Conservation (phyloP, 2,888 invertebrate species). For the Myopa testacea region DNA sequence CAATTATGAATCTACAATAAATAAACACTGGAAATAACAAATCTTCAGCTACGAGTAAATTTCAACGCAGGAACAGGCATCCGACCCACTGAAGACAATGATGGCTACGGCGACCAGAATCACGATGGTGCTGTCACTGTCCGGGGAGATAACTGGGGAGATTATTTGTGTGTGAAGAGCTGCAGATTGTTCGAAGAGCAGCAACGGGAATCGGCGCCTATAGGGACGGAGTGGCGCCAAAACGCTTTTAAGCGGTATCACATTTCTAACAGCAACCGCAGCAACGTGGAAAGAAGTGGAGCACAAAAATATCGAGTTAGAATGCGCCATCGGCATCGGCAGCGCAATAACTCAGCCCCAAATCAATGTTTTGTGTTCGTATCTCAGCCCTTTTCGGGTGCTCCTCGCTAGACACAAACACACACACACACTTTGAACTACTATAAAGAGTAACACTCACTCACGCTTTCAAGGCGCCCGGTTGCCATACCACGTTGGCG, state of each 20-base stretch:
- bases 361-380: constrained; percentile 45
- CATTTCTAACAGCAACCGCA: constrained; percentile 24
- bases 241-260: constrained; percentile 29
- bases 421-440: constrained; percentile 19
- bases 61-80: constrained; percentile 51
- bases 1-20: constrained; percentile 59
- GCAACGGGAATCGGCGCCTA: neutral
- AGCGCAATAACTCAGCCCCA: constrained; percentile 46
- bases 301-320: constrained; percentile 4
- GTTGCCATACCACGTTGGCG: constrained; percentile 9
- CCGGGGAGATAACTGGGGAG: neutral
- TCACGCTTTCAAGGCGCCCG: constrained; percentile 6
- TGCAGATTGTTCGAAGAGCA: constrained; percentile 33
- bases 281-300: neutral
- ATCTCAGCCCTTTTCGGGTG: constrained; percentile 26
- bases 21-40: constrained; percentile 65
- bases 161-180: constrained; percentile 25
- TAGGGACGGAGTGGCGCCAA: neutral
- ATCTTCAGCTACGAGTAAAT: constrained; percentile 61
- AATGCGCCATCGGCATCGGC: constrained; percentile 16
- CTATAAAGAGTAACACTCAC: neutral
- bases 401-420: neutral
- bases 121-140: constrained; percentile 22
- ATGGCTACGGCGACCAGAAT: constrained; percentile 30
- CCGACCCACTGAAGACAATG: constrained; percentile 38